A percentile compares a stretch with the other conserved stretches of the same genome.
Conservation (phyloP, 1,140 invertebrate genomes). For the Scaptomyza hsui region DNA sequence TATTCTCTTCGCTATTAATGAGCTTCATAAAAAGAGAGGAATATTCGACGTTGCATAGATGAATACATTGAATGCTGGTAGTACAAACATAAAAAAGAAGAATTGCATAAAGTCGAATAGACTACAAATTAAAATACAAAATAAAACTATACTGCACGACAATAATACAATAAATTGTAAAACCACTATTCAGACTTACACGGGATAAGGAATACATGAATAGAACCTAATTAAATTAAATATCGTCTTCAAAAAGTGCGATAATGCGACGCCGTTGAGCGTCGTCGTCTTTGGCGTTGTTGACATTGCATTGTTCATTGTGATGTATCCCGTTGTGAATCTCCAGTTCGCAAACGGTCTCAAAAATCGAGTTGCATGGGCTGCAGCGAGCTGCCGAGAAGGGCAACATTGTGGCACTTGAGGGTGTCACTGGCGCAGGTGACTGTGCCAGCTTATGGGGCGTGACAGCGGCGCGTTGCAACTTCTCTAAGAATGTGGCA, state of each 20-base stretch:
- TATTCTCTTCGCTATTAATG: too few relatives aligned
- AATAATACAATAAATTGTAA: slow-evolving; percentile 1
- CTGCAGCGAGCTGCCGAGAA: slow-evolving; percentile 71
- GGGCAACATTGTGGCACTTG: slow-evolving; percentile 13
- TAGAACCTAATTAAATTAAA: slow-evolving; percentile 40
- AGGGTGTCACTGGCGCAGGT: slow-evolving; percentile 18
- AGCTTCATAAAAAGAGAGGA: too few relatives aligned
- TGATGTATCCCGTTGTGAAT: slow-evolving; percentile 72
- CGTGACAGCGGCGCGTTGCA: slow-evolving; percentile 62
- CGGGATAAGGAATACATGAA: slow-evolving; percentile 9
- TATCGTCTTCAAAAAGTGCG: slow-evolving; percentile 79
- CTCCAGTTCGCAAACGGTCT: slow-evolving; percentile 69
- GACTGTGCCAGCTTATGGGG: slow-evolving; percentile 31
- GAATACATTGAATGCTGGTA: not conserved
- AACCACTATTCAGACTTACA: slow-evolving; percentile 12
- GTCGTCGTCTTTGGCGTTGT: slow-evolving; percentile 51
- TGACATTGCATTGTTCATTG: slow-evolving; percentile 41
- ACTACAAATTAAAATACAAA: slow-evolving; percentile 9
- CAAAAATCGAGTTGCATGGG: slow-evolving; percentile 71
- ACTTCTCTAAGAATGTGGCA: slow-evolving; percentile 66
- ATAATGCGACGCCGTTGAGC: slow-evolving; percentile 70
- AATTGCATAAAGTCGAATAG: not conserved
- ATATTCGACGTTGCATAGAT: not conserved
- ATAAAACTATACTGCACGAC: slow-evolving; percentile 1
- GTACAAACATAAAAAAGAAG: not conserved